Percentiles rank a stretch among this genome's conserved stretches.
phyloP scores from a whole-genome alignment of 2,888 invertebrate genomes.

The Hemaris fuciformis region DNA sequence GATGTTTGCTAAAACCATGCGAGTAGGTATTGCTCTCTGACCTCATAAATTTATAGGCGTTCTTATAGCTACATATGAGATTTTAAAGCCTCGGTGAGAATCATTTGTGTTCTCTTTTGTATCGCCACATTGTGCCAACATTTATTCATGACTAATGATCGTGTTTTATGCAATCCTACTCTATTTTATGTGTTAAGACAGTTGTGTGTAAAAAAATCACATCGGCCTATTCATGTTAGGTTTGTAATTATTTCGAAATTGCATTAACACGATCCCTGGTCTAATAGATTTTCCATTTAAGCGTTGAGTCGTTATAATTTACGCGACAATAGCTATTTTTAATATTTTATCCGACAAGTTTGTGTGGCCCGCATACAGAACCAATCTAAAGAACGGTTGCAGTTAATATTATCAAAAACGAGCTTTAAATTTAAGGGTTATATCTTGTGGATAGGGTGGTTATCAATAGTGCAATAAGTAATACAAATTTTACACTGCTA shows the following conservation, averaged over 20 bases:
- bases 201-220: not conserved
- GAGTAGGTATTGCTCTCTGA: slow-evolving; percentile 1
- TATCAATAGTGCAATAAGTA: slow-evolving; percentile 36
- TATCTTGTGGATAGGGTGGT: slow-evolving; percentile 9
- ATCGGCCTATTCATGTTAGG: not conserved
- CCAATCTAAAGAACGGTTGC: slow-evolving; percentile 19
- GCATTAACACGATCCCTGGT: not conserved
- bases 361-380: not conserved
- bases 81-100: not conserved
- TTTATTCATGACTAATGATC: not conserved
- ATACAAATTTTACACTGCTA: slow-evolving; percentile 16
- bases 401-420: slow-evolving; percentile 31
- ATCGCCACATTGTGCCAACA: slow-evolving; percentile 2
- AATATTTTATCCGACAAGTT: not conserved
- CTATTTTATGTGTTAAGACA: not conserved
- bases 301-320: not conserved
- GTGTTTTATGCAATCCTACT: not conserved
- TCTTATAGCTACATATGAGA: not conserved
- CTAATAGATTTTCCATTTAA: not conserved
- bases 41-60: not conserved
- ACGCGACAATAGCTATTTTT: not conserved
- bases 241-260: not conserved
- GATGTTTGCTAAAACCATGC: not conserved
- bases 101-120: not conserved
- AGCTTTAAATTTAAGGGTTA: slow-evolving; percentile 31